A percentile compares a stretch with the other conserved stretches of the same genome.
These are phyloP conservation scores for Pygoscelis antarcticus DNA, from an alignment of 2,113 vertebrate species.

Conservation along the genomic window DNA sequence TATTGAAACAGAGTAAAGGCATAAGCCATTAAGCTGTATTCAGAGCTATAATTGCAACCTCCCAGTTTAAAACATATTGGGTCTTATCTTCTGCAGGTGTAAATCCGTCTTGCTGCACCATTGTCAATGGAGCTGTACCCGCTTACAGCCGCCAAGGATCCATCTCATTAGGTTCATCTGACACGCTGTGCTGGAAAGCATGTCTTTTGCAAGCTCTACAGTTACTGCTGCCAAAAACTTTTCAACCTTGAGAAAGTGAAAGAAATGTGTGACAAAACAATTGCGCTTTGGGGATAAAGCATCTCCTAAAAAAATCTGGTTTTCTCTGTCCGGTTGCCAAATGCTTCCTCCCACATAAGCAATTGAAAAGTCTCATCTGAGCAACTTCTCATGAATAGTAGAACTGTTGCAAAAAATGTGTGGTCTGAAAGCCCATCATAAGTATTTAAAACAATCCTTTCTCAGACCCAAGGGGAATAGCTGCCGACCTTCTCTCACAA, in stretches of 20 bases:
- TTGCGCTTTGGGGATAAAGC: neutral
- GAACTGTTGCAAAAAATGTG: neutral
- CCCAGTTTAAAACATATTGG: neutral
- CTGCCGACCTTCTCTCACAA: neutral
- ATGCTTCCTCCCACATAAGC: neutral
- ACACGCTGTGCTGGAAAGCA: neutral
- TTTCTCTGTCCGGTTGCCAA: slow-evolving; percentile 21
- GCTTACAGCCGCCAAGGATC: neutral
- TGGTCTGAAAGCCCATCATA: neutral
- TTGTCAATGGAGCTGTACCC: neutral
- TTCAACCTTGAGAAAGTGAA: slow-evolving; percentile 4
- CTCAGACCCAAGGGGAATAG: neutral
- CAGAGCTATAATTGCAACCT: neutral
- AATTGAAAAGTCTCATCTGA: slow-evolving; percentile 11
- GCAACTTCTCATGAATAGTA: neutral
- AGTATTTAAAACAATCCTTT: neutral
- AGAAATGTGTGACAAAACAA: slow-evolving; percentile 19
- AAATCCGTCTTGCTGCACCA: neutral
- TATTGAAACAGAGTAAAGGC: neutral
- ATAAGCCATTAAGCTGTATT: neutral
- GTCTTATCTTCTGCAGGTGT: neutral
- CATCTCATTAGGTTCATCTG: neutral
- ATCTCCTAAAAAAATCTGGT: neutral
- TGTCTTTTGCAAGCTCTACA: neutral
- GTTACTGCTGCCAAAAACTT: slow-evolving; percentile 29